These are phyloP conservation scores for Eudyptes chrysolophus DNA, from an alignment of 2,113 vertebrate genomes.

Conservation along the genomic window DNA sequence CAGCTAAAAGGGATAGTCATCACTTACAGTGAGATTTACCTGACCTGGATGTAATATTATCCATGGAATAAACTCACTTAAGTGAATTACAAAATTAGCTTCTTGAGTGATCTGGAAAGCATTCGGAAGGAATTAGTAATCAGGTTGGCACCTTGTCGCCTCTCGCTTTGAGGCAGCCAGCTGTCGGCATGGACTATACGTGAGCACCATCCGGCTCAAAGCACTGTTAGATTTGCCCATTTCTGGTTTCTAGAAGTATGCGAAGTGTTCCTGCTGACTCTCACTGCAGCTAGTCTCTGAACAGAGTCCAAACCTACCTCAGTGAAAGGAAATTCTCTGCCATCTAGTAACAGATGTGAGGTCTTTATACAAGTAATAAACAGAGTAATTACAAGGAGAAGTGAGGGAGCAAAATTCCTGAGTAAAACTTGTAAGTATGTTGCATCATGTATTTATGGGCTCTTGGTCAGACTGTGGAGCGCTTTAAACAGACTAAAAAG, in stretches of 20 bases:
- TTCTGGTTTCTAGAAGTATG: not conserved
- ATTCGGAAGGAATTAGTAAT: not conserved
- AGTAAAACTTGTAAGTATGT: not conserved
- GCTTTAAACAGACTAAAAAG: not conserved
- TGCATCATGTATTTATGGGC: constrained; percentile 35
- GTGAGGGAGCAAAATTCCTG: not conserved
- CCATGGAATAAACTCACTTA: not conserved
- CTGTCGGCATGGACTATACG: not conserved
- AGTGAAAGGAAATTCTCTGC: not conserved
- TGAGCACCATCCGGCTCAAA: not conserved
- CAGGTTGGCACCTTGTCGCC: not conserved
- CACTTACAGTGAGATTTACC: not conserved
- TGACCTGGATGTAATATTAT: not conserved
- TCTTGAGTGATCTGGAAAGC: not conserved
- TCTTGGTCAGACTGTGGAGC: not conserved
- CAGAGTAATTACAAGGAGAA: constrained; percentile 2
- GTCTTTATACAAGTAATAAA: not conserved
- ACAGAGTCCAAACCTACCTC: not conserved
- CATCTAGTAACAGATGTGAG: constrained; percentile 36
- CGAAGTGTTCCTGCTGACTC: not conserved
- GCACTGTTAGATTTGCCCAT: not conserved
- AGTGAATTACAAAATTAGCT: not conserved
- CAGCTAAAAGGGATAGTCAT: not conserved
- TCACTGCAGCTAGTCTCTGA: not conserved
- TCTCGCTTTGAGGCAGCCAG: not conserved